Percentiles rank a stretch among this genome's conserved stretches.
phyloP scores from a whole-genome alignment of 2,113 vertebrate genomes.

The Polyodon spathula region DNA sequence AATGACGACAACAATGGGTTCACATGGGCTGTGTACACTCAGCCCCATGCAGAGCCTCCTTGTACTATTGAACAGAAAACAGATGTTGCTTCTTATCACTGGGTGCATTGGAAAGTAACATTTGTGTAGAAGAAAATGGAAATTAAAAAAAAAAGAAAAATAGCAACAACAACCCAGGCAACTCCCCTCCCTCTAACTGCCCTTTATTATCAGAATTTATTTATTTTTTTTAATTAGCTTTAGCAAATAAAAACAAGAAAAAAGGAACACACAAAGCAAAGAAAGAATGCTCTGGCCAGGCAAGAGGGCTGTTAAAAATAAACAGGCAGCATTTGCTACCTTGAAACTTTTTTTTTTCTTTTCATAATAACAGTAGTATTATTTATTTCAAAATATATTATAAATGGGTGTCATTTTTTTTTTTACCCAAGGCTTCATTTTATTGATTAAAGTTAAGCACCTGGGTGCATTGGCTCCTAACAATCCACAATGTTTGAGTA shows the following conservation, averaged over 20 bases:
- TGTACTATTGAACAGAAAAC: constrained; percentile 76
- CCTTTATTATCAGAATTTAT: constrained; percentile 58
- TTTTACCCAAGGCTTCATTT: no score
- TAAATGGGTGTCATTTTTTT: no score
- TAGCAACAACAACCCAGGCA: constrained; percentile 55
- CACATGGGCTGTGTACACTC: constrained; percentile 52
- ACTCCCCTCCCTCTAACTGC: constrained; percentile 49
- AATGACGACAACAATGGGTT: constrained; percentile 59
- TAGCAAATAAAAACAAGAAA: constrained; percentile 49
- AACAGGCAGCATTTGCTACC: no score
- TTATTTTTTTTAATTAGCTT: constrained; percentile 71
- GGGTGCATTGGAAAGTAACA: constrained; percentile 71
- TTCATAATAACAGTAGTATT: no score
- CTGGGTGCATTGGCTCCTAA: no score
- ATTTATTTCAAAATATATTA: no score
- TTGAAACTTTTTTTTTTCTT: no score
- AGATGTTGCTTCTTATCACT: constrained; percentile 88
- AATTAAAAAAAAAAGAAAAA: constrained; percentile 66
- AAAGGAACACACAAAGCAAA: not conserved
- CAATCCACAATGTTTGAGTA: no score
- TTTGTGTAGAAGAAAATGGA: constrained; percentile 63
- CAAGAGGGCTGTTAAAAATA: no score
- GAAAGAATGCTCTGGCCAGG: no score
- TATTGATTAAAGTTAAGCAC: no score
- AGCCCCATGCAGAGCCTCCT: constrained; percentile 64